Conservation (phyloP, 2,888 invertebrate genomes). For the Agrochola litura region DNA sequence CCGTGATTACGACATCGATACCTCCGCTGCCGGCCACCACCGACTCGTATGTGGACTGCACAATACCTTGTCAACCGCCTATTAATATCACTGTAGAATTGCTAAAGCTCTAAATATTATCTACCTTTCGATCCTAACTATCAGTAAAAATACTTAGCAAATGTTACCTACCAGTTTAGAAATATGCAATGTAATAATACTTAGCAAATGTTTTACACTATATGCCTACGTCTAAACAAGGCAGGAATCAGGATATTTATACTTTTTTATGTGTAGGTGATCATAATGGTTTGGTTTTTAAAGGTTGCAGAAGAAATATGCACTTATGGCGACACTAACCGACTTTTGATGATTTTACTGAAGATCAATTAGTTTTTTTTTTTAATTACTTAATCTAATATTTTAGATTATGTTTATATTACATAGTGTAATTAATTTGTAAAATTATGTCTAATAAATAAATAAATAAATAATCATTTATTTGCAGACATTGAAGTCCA, state of each 20-base stretch:
- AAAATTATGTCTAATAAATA: no score
- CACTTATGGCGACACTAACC: no score
- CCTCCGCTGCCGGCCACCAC: conserved; percentile 78
- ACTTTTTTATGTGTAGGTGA: neutral
- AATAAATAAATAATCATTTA: no score
- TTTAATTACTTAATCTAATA: no score
- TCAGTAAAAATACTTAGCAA: neutral
- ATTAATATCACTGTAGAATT: conserved; percentile 60
- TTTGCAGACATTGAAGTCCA: no score
- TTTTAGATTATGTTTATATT: no score
- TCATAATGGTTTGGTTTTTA: neutral
- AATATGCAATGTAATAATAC: no score
- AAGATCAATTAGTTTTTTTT: no score
- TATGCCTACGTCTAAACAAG: neutral
- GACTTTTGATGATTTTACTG: no score
- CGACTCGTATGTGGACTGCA: conserved; percentile 70
- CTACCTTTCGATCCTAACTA: neutral
- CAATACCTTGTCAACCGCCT: conserved; percentile 84
- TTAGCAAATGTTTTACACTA: no score
- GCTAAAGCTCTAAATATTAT: conserved; percentile 22
- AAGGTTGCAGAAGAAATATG: neutral
- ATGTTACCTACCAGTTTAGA: neutral
- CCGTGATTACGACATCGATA: conserved; percentile 89
- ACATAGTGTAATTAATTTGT: no score
- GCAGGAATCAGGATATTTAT: no score